A percentile compares a stretch with the other conserved stretches of the same genome.
Conservation (phyloP, 2,113 vertebrate genomes). For the Notechis scutatus region DNA sequence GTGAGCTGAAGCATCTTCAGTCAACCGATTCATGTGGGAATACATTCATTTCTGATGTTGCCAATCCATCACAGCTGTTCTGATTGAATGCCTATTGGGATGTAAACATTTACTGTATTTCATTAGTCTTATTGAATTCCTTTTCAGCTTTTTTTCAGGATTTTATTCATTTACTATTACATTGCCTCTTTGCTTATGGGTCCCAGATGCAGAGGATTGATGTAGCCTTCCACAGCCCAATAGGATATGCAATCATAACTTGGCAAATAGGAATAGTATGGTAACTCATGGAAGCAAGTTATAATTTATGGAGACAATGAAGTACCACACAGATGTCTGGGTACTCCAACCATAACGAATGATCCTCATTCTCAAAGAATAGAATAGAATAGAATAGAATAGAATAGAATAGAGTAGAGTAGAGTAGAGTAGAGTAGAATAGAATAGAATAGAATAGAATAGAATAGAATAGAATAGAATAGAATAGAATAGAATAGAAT, state of each 20-base stretch:
- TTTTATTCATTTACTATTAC: neutral
- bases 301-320: neutral
- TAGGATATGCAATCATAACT: neutral
- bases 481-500: too few relatives aligned
- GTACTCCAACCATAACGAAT: neutral
- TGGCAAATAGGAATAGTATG: neutral
- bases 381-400: too few relatives aligned
- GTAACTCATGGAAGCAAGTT: neutral
- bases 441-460: too few relatives aligned
- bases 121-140: neutral
- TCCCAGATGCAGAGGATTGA: neutral
- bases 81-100: neutral
- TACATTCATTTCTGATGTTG: neutral
- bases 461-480: too few relatives aligned
- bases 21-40: neutral
- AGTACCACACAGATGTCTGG: neutral
- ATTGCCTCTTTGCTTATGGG: neutral
- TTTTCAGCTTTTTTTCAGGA: neutral
- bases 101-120: neutral
- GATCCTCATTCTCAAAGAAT: neutral
- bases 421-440: too few relatives aligned
- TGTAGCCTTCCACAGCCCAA: neutral
- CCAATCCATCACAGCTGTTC: neutral
- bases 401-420: too few relatives aligned
- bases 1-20: neutral